Conservation (phyloP, 2,797 vertebrate genomes). For the Rallus crepitans region DNA sequence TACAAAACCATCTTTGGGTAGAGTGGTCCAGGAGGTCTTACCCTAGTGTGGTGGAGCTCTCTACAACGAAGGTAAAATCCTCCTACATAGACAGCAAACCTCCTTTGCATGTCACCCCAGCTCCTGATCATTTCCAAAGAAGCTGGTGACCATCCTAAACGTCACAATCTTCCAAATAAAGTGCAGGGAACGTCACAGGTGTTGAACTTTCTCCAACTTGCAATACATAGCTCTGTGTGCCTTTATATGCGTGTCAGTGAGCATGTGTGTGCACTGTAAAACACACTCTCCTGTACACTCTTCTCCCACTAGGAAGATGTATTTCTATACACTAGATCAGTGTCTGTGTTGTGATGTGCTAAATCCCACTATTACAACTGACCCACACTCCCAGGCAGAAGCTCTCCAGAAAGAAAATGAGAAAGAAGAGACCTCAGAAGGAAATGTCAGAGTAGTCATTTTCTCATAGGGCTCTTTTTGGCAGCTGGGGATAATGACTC, state of each 20-base stretch:
- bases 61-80: not conserved
- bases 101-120: not conserved
- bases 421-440: slow-evolving; percentile 53
- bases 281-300: not conserved
- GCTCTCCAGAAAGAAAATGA: slow-evolving; percentile 34
- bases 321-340: not conserved
- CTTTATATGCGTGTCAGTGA: fast-evolving
- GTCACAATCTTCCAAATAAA: not conserved
- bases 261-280: not conserved
- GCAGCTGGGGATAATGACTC: slow-evolving; percentile 24
- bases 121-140: not conserved
- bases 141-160: not conserved
- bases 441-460: slow-evolving; percentile 55
- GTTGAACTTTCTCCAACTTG: not conserved
- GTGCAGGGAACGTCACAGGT: not conserved
- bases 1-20: not conserved
- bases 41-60: not conserved
- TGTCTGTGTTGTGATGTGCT: not conserved
- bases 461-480: slow-evolving; percentile 63
- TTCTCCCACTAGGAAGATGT: not conserved
- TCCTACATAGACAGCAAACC: not conserved
- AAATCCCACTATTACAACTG: not conserved
- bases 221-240: not conserved
- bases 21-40: not conserved
- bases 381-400: not conserved